These are phyloP conservation scores for Saccostrea echinata DNA, from an alignment of 1,140 invertebrate genomes.

Conservation along the genomic window DNA sequence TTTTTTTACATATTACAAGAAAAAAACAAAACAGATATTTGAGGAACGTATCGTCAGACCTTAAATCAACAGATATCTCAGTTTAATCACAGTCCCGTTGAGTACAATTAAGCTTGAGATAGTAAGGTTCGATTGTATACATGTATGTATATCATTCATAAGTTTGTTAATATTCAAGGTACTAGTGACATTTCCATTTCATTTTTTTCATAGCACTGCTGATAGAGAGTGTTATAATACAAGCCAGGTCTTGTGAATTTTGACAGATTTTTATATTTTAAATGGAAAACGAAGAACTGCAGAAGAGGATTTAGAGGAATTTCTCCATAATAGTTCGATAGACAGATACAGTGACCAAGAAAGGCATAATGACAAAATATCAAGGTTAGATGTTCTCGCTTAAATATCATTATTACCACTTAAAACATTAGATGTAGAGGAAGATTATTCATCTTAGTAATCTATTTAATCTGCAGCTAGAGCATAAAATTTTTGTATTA, in stretches of 20 bases:
- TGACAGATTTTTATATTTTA: not conserved
- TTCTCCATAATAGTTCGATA: conserved; percentile 4
- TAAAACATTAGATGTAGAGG: not conserved
- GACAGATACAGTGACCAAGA: not conserved
- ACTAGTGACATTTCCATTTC: not conserved
- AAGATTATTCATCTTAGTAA: too few species aligned
- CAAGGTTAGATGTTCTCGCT: not conserved
- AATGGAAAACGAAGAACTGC: conserved; percentile 6
- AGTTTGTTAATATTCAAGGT: not conserved
- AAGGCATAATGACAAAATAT: not conserved
- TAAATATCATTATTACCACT: not conserved
- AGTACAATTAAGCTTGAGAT: too few species aligned
- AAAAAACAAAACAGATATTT: too few species aligned
- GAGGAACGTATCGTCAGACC: too few species aligned
- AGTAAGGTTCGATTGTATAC: too few species aligned
- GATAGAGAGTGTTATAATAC: too few species aligned
- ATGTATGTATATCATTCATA: not conserved
- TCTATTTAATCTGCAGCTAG: too few species aligned
- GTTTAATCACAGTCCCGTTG: too few species aligned
- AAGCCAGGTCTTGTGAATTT: too few species aligned
- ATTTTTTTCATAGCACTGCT: not conserved
- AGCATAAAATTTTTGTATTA: too few species aligned
- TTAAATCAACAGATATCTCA: too few species aligned
- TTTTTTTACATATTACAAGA: too few species aligned
- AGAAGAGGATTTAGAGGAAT: conserved; percentile 8